These are phyloP conservation scores for Atopsyche davidsoni DNA, from an alignment of 1,140 invertebrate species.

Conservation along the genomic window DNA sequence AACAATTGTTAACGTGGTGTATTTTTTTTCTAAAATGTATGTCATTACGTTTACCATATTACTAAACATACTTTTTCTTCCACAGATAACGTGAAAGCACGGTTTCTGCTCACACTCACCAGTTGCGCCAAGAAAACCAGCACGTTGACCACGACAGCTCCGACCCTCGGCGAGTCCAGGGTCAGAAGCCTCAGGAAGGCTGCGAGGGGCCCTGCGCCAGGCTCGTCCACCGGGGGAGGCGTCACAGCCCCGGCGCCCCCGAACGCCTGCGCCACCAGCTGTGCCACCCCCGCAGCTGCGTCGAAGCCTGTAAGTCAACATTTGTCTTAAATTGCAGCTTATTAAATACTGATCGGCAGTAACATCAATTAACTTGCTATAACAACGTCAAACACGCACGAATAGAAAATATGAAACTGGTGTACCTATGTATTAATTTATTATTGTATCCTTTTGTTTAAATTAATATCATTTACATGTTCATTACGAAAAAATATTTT, in stretches of 20 bases:
- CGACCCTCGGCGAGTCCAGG: slow-evolving; percentile 65
- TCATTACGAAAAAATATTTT: too few relatives aligned
- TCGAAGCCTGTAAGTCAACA: slow-evolving; percentile 46
- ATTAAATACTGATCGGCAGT: too few relatives aligned
- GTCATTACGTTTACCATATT: neutral
- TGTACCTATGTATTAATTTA: too few relatives aligned
- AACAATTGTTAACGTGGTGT: too few relatives aligned
- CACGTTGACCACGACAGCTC: slow-evolving; percentile 72
- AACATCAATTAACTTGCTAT: too few relatives aligned
- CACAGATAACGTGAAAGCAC: slow-evolving; percentile 3
- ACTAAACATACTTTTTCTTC: neutral
- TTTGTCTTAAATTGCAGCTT: too few relatives aligned
- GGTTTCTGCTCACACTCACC: slow-evolving; percentile 47
- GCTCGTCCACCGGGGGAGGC: slow-evolving; percentile 9
- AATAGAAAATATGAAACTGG: too few relatives aligned
- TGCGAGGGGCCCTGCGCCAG: slow-evolving; percentile 35
- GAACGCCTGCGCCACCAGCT: slow-evolving; percentile 47
- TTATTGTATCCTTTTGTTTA: too few relatives aligned
- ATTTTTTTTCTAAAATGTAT: slow-evolving; percentile 2
- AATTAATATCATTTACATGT: too few relatives aligned
- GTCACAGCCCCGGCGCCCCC: slow-evolving; percentile 17
- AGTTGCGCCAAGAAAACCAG: slow-evolving; percentile 77
- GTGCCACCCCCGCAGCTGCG: slow-evolving; percentile 43
- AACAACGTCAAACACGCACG: too few relatives aligned
- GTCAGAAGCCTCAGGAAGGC: slow-evolving; percentile 66